Conservation (phyloP, 2,113 vertebrate species). For the Ctenomys sociabilis region DNA sequence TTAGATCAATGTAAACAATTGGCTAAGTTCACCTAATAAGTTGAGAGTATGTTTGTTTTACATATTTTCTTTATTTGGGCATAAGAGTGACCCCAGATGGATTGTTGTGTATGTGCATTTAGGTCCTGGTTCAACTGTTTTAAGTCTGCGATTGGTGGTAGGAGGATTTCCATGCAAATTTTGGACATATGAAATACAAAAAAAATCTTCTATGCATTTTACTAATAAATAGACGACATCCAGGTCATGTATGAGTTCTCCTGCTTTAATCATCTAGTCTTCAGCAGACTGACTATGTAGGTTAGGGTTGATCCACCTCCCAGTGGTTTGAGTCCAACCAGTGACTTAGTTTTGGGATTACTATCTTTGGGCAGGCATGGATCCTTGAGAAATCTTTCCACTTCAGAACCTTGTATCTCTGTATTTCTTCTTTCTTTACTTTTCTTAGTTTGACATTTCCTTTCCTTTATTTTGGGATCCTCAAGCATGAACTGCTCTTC, state of each 20-base stretch:
- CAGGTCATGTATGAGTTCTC: background rate
- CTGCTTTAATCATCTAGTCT: background rate
- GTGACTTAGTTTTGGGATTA: background rate
- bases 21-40: background rate
- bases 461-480: background rate
- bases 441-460: background rate
- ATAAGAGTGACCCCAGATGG: background rate
- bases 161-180: background rate
- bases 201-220: background rate
- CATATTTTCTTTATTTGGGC: background rate
- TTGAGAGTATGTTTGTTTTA: background rate
- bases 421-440: background rate
- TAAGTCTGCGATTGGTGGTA: background rate
- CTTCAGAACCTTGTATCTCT: background rate
- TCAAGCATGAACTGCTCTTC: background rate
- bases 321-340: background rate
- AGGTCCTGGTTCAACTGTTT: background rate
- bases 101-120: background rate
- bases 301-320: background rate
- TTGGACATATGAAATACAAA: background rate
- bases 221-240: background rate
- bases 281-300: background rate
- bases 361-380: background rate
- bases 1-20: background rate
- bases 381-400: background rate